A percentile compares a stretch with the other conserved stretches of the same genome.
Conservation (phyloP, 1,140 invertebrate genomes). For the Rhysida immarginata region DNA sequence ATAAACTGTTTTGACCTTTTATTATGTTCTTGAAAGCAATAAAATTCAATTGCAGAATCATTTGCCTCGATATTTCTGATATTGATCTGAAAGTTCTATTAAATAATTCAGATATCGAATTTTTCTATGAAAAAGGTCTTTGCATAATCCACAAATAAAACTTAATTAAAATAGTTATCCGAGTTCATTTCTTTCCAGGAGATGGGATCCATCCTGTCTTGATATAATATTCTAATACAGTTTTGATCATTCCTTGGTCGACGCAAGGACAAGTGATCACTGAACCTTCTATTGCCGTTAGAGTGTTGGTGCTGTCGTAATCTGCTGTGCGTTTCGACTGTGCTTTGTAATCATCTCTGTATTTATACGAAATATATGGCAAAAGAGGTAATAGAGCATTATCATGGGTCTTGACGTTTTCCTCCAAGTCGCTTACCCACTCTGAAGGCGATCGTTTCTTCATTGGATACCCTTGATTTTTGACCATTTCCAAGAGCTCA, state of each 20-base stretch:
- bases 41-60: too few species aligned
- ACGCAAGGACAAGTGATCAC: not conserved
- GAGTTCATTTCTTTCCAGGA: too few species aligned
- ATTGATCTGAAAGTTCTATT: too few species aligned
- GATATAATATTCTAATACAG: not conserved
- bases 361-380: not conserved
- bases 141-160: too few species aligned
- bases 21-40: too few species aligned
- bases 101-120: too few species aligned
- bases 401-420: not conserved
- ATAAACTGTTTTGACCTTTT: too few species aligned
- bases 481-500: not conserved
- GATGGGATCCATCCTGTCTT: not conserved
- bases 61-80: too few species aligned
- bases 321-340: constrained; percentile 1
- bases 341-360: constrained; percentile 3
- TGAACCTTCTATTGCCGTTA: not conserved
- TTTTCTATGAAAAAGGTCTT: too few species aligned
- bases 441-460: not conserved
- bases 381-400: not conserved
- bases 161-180: too few species aligned
- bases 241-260: not conserved
- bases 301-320: constrained; percentile 2
- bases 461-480: not conserved
- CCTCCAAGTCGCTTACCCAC: not conserved